phyloP scores from a whole-genome alignment of 2,888 invertebrate genomes.

The Monochamus alternatus region DNA sequence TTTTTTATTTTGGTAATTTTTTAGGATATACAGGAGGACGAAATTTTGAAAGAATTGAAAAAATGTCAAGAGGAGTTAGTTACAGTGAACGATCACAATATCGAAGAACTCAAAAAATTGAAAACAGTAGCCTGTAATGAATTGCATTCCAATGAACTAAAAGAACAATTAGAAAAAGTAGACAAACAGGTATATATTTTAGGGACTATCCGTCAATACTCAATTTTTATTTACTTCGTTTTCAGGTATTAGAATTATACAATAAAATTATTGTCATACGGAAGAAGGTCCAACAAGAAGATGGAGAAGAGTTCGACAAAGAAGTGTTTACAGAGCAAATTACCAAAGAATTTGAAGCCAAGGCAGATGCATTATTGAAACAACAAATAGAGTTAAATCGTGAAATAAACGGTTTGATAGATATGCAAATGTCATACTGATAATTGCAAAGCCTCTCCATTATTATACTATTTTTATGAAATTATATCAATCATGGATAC shows the following conservation, averaged over 20 bases:
- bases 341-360: slow-evolving; percentile 62
- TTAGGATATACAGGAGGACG: slow-evolving; percentile 81
- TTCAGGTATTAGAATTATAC: slow-evolving; percentile 84
- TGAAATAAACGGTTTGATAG: slow-evolving; percentile 55
- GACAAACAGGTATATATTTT: slow-evolving; percentile 63
- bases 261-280: slow-evolving; percentile 87
- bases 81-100: slow-evolving; percentile 86
- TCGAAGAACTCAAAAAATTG: slow-evolving; percentile 66
- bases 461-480: not conserved
- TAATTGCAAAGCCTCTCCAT: slow-evolving; percentile 16
- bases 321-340: slow-evolving; percentile 58
- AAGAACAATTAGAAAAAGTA: slow-evolving; percentile 66
- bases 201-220: not conserved
- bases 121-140: slow-evolving; percentile 64
- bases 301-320: slow-evolving; percentile 63
- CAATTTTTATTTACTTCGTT: slow-evolving; percentile 21
- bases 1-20: slow-evolving; percentile 56
- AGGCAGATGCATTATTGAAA: slow-evolving; percentile 65
- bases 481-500: too few species aligned
- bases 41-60: slow-evolving; percentile 90
- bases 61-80: slow-evolving; percentile 88
- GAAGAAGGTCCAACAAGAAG: slow-evolving; percentile 80
- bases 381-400: slow-evolving; percentile 62
- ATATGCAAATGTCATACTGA: slow-evolving; percentile 58
- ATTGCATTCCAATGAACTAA: slow-evolving; percentile 66